Evolutionary conservation across 2,797 vertebrate species (phyloP).

Genomic region (Threskiornis aethiopicus): DNA sequence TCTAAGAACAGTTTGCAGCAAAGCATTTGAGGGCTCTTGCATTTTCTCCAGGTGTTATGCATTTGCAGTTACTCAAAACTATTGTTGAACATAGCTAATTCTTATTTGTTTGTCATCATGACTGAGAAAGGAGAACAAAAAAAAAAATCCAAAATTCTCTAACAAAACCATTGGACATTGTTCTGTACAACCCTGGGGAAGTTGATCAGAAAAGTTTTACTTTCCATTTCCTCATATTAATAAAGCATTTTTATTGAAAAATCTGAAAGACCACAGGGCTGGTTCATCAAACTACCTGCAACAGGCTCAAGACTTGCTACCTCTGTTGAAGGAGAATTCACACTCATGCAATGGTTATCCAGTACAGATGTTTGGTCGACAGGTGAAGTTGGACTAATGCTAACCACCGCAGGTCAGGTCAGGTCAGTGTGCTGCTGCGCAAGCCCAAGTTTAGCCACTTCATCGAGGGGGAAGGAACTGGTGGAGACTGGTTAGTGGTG

Average conservation of each 20-base stretch:
- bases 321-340: background rate
- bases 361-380: background rate
- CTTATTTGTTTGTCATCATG: background rate
- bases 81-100: background rate
- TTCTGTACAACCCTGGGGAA: background rate
- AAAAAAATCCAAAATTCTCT: background rate
- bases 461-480: background rate
- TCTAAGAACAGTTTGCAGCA: background rate
- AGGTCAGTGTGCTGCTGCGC: background rate
- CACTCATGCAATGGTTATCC: rapidly evolving
- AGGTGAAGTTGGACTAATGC: background rate
- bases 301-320: background rate
- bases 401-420: background rate
- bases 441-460: background rate
- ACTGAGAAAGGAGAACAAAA: background rate
- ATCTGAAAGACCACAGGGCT: background rate
- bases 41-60: background rate
- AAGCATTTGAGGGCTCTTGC: background rate
- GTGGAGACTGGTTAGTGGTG: background rate
- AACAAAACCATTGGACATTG: rapidly evolving
- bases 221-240: background rate
- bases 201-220: background rate
- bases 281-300: background rate
- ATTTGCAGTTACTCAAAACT: background rate
- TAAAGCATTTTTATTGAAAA: background rate